Evolutionary conservation across 2,797 vertebrate species (phyloP), one percentile per base, ranked within the genome.

Genomic region (Momotus momota): DNA sequence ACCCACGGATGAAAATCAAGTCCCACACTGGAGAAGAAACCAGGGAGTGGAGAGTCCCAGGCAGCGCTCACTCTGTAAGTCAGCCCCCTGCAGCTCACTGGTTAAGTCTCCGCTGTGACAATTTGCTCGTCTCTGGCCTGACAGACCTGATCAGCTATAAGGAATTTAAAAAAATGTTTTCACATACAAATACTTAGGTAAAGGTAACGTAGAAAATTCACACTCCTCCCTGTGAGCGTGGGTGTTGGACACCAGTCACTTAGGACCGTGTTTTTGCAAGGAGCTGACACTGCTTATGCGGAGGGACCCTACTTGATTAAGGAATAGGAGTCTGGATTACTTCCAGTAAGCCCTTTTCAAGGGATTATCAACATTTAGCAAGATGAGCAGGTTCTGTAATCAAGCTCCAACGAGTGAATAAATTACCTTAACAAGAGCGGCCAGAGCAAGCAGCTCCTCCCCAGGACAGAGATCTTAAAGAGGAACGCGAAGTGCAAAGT

Each of bases 331-430:
- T 85, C 92, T 86, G 96, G 93, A 96, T 96, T 96, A 96, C 58
- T 83, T 38, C 81, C 91, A 89, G 87, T 94, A 96, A 96, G 69
- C 94, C 94, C 81, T 96, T 96, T 96, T 51, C 80, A 81, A 83
- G 75, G 93, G 95, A 95, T 96, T 96, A 96, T 11, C 85, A 86
- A 96, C 96, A 86, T 95, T 88, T 88, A 93, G 94, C 69, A 83
- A 93, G 95, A 96, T 83, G 89, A 91, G 65, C 81, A 84, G 80
- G 58, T 61, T 62, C 93, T 75, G 43, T 94, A 91, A 86, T 89
- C 81, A 92, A 96, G 89, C 62, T 65, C 74, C 92, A 69, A 55
- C 0, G 0, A 91, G 70, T 43, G 87, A 95, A 93, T 54, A 92
- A 94, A 91, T 93, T 85, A 79, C 65, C 65, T 90, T 58, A 78